Base-by-base conservation (phyloP, 2,797 vertebrate species). In the Sebastes iracundus region DNA sequence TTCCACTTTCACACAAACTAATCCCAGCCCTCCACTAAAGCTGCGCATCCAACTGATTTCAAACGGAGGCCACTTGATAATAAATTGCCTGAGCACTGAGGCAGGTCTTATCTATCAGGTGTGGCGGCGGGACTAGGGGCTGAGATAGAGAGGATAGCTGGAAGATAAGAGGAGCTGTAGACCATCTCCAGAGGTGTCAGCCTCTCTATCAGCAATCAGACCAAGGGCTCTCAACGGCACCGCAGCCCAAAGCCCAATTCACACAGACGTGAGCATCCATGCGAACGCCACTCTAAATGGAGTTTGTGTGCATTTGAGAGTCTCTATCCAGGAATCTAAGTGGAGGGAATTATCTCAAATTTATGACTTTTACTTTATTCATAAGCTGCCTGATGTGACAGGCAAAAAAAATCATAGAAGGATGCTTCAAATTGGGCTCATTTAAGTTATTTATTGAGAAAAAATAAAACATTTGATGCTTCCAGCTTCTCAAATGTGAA, bases 1-100 rank as follows among this genome's bases (percentile, higher is more conserved):
- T 67, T 76, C 72, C 32, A 35, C 27, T 64, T 33, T 70, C 62
- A 65, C 4, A 53, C 23, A 72, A 32, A 52, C 27, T 59, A 53
- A 78, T 63, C 35, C 63, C 63, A 30, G 9, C 42, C 23, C 7
- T 52, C 49, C 28, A 12, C n/a, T 46, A 6, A 35, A 49, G 18
- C 65, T 55, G 60, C 49, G 59, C 42, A 84, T 58, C 6, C 6
- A 78, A 59, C 33, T 23, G 22, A 77, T 72, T 82, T 64, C 5
- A 71, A 66, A 78, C n/a, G 33, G 66, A 75, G 65, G 42, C 77
- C 64, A 81, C 62, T 87, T 81, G 38, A 82, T 27, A 76, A 70
- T 79, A 77, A 74, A 87, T 80, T 80, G 63, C 65, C 63, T n/a
- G 52, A 49, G 30, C 61, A 32, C 76, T 33, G 67, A 69, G 69